A percentile compares a stretch with the other conserved stretches of the same genome.
phyloP scores from a whole-genome alignment of 2,113 vertebrate species.

The Paramormyrops kingsleyae region DNA sequence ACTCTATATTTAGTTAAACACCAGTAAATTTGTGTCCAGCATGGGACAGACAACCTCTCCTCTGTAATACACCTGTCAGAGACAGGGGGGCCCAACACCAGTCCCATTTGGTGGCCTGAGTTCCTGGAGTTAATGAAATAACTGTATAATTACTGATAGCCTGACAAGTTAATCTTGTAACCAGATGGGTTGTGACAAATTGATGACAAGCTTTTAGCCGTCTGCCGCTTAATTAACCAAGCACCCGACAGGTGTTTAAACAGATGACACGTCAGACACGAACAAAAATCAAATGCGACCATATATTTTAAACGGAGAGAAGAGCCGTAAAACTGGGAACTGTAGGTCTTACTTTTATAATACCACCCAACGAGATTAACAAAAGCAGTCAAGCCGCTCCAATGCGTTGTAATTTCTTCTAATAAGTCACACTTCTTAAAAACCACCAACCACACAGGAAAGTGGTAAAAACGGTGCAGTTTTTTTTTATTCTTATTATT shows the following conservation, averaged over 20 bases:
- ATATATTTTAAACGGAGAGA: neutral
- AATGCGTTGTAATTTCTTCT: neutral
- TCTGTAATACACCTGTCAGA: neutral
- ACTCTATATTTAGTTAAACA: neutral
- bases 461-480: neutral
- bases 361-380: neutral
- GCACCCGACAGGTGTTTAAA: conserved; percentile 6
- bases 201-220: conserved; percentile 25
- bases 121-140: conserved; percentile 33
- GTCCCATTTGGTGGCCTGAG: conserved; percentile 23
- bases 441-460: neutral
- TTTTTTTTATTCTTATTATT: neutral
- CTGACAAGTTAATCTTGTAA: conserved; percentile 41
- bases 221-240: conserved; percentile 14
- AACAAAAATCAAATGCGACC: neutral
- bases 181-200: conserved; percentile 33
- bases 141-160: conserved; percentile 35
- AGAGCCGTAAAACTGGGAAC: neutral
- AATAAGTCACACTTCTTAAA: neutral
- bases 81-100: conserved; percentile 23
- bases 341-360: neutral
- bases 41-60: neutral
- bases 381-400: neutral
- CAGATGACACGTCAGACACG: neutral
- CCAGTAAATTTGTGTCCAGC: neutral